A percentile compares a stretch with the other conserved stretches of the same genome.
Evolutionary conservation across 2,113 vertebrate species (phyloP).

Genomic region (Atherinomorus stipes): DNA sequence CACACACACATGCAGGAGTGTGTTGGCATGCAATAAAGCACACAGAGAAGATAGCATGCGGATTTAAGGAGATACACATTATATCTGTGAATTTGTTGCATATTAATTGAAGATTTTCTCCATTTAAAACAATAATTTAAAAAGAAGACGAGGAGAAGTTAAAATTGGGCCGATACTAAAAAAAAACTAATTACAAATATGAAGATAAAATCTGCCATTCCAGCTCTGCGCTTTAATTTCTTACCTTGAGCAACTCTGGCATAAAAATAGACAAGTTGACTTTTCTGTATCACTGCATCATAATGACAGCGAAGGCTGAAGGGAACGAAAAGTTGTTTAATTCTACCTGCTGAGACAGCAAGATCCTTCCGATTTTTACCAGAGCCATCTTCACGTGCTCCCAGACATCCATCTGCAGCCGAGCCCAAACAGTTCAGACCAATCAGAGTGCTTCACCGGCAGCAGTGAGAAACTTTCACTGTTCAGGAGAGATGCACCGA

Average conservation of each 20-base stretch:
- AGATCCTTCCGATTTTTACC: not conserved
- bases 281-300: no score
- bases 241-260: no score
- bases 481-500: no score
- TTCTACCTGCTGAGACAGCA: no score
- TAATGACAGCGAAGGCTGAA: no score
- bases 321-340: no score
- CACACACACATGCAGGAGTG: not conserved
- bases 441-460: not conserved
- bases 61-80: not conserved
- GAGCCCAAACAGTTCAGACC: not conserved
- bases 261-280: no score
- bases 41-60: not conserved
- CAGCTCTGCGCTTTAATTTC: no score
- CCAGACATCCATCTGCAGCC: not conserved
- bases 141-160: not conserved
- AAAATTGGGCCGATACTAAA: no score
- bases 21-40: not conserved
- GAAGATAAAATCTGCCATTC: not conserved
- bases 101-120: constrained; percentile 1
- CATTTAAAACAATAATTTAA: not conserved
- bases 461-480: no score
- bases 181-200: no score
- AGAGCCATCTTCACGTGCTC: not conserved
- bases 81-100: not conserved